Evolutionary conservation across 2,797 vertebrate species (phyloP), one percentile per base, ranked within the genome.

Genomic region (Fundulus diaphanus): DNA sequence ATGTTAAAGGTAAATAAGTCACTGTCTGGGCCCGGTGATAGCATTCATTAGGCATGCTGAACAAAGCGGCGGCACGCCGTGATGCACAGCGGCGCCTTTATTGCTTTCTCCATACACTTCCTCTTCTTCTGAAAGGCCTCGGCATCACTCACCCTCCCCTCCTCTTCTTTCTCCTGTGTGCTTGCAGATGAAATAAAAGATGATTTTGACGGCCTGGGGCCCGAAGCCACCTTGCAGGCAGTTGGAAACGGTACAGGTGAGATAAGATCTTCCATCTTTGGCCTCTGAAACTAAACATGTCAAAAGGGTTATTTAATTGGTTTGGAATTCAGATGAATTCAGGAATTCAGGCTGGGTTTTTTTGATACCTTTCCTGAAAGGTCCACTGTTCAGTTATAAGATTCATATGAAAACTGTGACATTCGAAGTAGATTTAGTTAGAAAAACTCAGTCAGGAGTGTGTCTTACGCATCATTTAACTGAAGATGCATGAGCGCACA

Each of bases 121-220:
- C 65, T 59, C 40, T 89, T 72, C 44, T 89, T 91, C 83, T 72
- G 86, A 92, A 86, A 89, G 76, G 82, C 82, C 86, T 83, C 72
- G 24, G 68, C 4, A 24, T 86, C 74, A 74, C 92, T 93, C 87
- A 88, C 84, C 77, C 82, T 33, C 71, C 63, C 71, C 46, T 22
- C 54, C n/a, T 35, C 51, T 89, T 61, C 57, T 68, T 70, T 51
- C 78, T 68, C 79, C 56, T 56, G 68, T 12, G 70, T 85, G 68
- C 89, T 66, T 88, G 74, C 95, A 99, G 98, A 99, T 96, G 98
- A 99, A 96, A 97, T 99, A 92, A 99, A 99, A 92, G 98, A 98
- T 92, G 98, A 98, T 82, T 99, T 97, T 87, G 97, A 98, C 95
- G 94, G 95, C 91, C 93, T 99, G 96, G 97, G 97, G 93, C 94